phyloP scores from a whole-genome alignment of 2,797 vertebrate species.

The Bryconaethiops microstoma region DNA sequence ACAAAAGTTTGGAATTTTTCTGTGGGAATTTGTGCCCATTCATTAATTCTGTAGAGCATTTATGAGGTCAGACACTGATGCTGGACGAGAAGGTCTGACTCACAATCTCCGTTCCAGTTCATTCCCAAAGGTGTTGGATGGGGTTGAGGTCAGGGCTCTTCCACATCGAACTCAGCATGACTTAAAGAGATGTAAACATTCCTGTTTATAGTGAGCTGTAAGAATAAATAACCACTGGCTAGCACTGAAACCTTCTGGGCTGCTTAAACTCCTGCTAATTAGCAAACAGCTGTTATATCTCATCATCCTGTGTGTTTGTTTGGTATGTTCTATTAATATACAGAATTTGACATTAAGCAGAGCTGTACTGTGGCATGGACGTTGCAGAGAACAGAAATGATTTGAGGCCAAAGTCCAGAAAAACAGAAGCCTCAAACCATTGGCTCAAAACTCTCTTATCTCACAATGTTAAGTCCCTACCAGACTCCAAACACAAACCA shows the following conservation, averaged over 20 bases:
- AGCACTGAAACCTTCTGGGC: neutral
- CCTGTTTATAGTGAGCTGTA: neutral
- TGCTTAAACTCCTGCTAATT: neutral
- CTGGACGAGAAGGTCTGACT: too few relatives aligned
- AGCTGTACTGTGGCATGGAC: neutral
- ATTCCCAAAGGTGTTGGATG: too few relatives aligned
- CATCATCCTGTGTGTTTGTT: neutral
- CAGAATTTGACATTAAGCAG: neutral
- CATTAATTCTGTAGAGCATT: too few relatives aligned
- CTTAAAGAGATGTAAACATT: neutral
- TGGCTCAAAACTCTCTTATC: conserved; percentile 21
- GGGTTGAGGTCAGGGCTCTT: too few relatives aligned
- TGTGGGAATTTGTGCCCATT: too few relatives aligned
- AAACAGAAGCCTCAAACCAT: conserved; percentile 32
- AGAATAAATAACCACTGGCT: neutral
- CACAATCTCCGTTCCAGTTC: too few relatives aligned
- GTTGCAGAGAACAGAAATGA: neutral
- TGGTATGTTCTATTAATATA: neutral
- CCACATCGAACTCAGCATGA: too few relatives aligned
- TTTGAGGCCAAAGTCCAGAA: conserved; percentile 43
- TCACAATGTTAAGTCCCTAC: conserved; percentile 28
- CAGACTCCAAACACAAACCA: conserved; percentile 24
- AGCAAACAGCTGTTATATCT: neutral
- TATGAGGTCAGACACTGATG: too few relatives aligned
- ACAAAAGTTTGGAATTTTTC: too few relatives aligned